Conservation (phyloP, 1,140 invertebrate genomes). For the Sesamia nonagrioides region DNA sequence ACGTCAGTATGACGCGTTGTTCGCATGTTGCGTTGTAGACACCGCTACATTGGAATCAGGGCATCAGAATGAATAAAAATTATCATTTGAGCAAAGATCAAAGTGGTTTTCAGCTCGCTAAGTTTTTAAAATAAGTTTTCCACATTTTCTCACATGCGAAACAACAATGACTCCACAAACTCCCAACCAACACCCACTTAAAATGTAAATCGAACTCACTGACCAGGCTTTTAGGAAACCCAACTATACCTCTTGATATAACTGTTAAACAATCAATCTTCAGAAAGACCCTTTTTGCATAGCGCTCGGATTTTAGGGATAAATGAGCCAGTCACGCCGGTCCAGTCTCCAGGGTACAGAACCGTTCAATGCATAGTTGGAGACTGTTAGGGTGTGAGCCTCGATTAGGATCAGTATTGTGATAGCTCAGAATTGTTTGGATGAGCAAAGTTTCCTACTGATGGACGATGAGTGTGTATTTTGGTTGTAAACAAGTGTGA, state of each 20-base stretch:
- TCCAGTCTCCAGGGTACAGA: conserved; percentile 55
- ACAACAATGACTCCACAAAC: conserved; percentile 28
- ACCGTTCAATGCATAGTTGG: conserved; percentile 59
- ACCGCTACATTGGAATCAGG: no score
- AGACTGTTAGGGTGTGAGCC: conserved; percentile 56
- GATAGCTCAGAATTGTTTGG: conserved; percentile 39
- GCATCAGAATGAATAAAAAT: no score
- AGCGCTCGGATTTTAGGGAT: conserved; percentile 50
- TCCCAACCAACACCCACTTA: conserved; percentile 26
- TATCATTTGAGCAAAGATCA: no score
- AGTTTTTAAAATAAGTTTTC: background rate
- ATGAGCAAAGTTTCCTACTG: conserved; percentile 43
- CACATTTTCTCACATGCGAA: background rate
- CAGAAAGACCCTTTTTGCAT: conserved; percentile 56
- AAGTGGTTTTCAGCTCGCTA: background rate
- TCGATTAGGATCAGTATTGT: conserved; percentile 58
- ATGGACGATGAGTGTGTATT: conserved; percentile 41
- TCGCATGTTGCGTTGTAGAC: no score
- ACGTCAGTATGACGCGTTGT: no score
- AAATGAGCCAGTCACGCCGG: conserved; percentile 52
- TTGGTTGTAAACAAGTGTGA: conserved; percentile 15
- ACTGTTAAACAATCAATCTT: conserved; percentile 59
- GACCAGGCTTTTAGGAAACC: conserved; percentile 50
- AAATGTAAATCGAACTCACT: conserved; percentile 46
- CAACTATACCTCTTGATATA: conserved; percentile 33